Evolutionary conservation across 2,797 vertebrate genomes (phyloP).

Genomic region (Ctenochaetus hawaiiensis): DNA sequence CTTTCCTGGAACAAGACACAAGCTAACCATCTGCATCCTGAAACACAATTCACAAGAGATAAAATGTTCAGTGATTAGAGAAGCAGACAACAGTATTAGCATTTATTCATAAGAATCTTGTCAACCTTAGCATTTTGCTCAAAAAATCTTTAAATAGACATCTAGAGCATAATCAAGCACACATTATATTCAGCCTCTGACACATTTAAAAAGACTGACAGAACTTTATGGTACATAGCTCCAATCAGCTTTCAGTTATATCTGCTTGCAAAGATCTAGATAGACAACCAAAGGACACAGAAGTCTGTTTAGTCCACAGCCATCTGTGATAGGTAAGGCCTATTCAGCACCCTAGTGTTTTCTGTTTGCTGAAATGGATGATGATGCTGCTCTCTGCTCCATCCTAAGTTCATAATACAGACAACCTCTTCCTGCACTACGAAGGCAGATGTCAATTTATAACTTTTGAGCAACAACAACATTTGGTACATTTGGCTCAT

Average conservation of each 20-base stretch:
- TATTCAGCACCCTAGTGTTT: neutral
- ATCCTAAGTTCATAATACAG: neutral
- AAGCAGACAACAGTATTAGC: neutral
- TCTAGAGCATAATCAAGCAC: neutral
- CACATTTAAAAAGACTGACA: neutral
- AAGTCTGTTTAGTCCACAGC: neutral
- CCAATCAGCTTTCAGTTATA: neutral
- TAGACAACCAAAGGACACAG: neutral
- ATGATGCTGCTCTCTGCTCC: neutral
- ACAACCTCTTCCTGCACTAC: neutral
- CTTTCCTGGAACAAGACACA: conserved; percentile 9
- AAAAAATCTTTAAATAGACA: conserved; percentile 1
- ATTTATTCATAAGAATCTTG: conserved; percentile 1
- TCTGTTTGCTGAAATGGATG: neutral
- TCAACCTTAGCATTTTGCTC: neutral
- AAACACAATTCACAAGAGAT: conserved; percentile 8
- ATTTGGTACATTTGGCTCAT: neutral
- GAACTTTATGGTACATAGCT: neutral
- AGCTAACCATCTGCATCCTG: conserved; percentile 10
- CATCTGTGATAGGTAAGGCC: neutral
- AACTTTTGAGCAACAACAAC: neutral
- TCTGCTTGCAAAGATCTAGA: neutral
- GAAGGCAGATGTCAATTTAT: neutral
- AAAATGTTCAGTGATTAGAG: conserved; percentile 2
- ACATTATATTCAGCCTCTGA: neutral